These are phyloP conservation scores for Panthera tigris DNA, from an alignment of 2,113 vertebrate species.

Conservation along the genomic window DNA sequence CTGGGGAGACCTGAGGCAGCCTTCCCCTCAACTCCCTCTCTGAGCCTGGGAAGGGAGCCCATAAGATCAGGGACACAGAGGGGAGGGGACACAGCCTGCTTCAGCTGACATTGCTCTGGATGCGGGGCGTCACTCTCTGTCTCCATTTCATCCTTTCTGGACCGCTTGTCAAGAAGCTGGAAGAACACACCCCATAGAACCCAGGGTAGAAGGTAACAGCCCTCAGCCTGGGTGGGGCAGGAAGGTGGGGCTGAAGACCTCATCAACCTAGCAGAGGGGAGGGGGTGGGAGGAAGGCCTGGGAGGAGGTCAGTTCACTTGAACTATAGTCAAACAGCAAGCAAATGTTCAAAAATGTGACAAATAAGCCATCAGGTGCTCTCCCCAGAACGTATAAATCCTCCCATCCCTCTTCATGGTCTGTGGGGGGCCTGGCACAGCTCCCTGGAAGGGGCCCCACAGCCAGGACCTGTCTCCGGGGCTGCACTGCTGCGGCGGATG, in stretches of 20 bases:
- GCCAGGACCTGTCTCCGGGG: background rate
- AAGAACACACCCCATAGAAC: background rate
- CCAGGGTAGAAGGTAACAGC: too few species aligned
- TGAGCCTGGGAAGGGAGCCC: background rate
- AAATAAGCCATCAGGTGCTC: background rate
- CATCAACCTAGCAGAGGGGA: too few species aligned
- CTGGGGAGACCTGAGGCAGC: background rate
- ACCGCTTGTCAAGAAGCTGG: background rate
- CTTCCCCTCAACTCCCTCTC: background rate
- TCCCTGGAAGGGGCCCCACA: background rate
- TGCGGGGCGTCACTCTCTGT: background rate
- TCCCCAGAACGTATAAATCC: background rate
- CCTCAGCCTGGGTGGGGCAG: background rate
- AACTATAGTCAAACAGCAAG: background rate
- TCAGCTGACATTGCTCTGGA: background rate
- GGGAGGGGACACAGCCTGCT: background rate
- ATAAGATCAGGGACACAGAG: background rate
- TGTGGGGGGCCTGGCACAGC: background rate
- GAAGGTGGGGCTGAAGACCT: background rate
- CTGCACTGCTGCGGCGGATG: rapidly evolving
- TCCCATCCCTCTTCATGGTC: background rate
- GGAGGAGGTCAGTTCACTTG: background rate
- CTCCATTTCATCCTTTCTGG: background rate
- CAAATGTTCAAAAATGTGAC: background rate
- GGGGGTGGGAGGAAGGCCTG: too few species aligned